These are phyloP conservation scores for Prinia subflava DNA, from an alignment of 2,113 vertebrate species.

Conservation along the genomic window DNA sequence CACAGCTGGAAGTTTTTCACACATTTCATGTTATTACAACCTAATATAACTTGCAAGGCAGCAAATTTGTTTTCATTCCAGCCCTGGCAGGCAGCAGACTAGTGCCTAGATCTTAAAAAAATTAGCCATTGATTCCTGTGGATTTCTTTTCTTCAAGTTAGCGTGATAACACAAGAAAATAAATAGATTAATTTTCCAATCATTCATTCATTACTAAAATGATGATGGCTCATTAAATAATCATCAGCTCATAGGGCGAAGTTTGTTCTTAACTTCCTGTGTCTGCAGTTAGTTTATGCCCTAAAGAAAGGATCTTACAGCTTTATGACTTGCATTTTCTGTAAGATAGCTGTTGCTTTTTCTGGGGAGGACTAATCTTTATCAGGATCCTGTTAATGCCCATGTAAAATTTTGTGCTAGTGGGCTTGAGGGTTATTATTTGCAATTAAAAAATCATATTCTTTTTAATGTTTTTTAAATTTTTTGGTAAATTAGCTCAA, in stretches of 20 bases:
- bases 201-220: neutral
- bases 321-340: neutral
- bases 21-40: neutral
- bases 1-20: neutral
- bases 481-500: neutral
- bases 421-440: neutral
- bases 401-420: neutral
- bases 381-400: neutral
- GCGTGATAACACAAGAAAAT: neutral
- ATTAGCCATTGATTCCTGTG: neutral
- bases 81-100: neutral
- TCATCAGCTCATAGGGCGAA: neutral
- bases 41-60: neutral
- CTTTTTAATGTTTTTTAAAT: neutral
- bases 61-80: neutral
- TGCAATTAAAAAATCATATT: neutral
- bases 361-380: neutral
- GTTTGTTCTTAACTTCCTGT: neutral
- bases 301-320: neutral
- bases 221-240: neutral
- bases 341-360: neutral
- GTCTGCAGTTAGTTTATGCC: neutral
- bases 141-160: neutral
- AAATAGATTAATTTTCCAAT: neutral
- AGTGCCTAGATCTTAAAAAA: neutral